Evolutionary conservation across 92 coral and sea anemone species (phyloP).

Genomic region (Meandrina meandrites): DNA sequence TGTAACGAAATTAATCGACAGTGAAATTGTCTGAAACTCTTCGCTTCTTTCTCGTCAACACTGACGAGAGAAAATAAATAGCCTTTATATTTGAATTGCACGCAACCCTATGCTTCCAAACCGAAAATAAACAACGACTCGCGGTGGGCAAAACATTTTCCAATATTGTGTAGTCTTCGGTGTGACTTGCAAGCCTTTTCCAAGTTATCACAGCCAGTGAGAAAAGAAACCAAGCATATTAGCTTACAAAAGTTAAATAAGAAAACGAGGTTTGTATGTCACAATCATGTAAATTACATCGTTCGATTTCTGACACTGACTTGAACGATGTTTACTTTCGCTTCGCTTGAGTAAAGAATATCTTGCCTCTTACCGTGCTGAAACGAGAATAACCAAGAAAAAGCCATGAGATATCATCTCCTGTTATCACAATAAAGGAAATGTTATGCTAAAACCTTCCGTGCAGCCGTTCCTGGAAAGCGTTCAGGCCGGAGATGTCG

Average conservation of each 20-base stretch:
- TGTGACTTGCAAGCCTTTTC: background rate
- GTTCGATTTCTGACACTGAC: constrained; percentile 12
- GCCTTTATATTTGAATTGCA: background rate
- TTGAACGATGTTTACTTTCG: constrained; percentile 10
- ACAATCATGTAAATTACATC: background rate
- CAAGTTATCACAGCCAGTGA: background rate
- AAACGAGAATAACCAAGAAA: background rate
- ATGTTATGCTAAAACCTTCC: background rate
- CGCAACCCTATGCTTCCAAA: background rate
- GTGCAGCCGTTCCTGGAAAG: background rate
- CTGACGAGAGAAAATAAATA: background rate
- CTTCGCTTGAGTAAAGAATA: constrained; percentile 9
- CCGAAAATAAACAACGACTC: background rate
- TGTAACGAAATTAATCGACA: background rate
- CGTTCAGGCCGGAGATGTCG: background rate
- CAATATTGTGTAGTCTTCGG: background rate
- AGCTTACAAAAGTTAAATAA: background rate
- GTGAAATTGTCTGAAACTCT: background rate
- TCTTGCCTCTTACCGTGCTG: constrained; percentile 34
- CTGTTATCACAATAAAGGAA: background rate
- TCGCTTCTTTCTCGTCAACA: background rate
- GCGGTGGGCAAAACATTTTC: background rate
- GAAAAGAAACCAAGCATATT: background rate
- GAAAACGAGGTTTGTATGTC: background rate
- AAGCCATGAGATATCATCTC: background rate